phyloP scores from a whole-genome alignment of 2,888 invertebrate genomes.

The Luffia ferchaultella region DNA sequence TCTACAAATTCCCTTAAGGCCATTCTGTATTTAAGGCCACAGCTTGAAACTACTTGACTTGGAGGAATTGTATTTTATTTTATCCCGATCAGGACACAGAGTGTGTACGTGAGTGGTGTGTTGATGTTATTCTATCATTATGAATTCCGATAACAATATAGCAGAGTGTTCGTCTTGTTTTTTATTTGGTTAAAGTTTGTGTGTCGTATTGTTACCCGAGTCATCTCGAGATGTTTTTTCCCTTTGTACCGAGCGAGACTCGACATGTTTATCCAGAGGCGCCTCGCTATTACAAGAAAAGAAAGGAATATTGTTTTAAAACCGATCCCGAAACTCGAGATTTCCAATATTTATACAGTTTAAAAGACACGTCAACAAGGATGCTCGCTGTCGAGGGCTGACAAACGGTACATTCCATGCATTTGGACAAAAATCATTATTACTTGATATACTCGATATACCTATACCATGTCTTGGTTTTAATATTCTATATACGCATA shows the following conservation, averaged over 20 bases:
- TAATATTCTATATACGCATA: too few relatives aligned
- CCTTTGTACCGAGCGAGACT: constrained; percentile 4
- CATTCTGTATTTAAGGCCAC: too few relatives aligned
- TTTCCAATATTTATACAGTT: constrained; percentile 43
- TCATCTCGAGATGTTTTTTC: neutral
- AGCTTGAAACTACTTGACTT: too few relatives aligned
- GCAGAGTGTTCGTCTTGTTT: constrained; percentile 15
- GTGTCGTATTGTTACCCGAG: neutral
- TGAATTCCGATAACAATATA: too few relatives aligned
- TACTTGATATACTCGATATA: too few relatives aligned
- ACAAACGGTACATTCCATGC: constrained; percentile 4
- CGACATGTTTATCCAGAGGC: constrained; percentile 31
- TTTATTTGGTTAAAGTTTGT: constrained; percentile 8
- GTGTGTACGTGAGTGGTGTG: too few relatives aligned
- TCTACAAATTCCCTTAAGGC: too few relatives aligned
- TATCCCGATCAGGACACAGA: too few relatives aligned
- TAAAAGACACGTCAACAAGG: constrained; percentile 47
- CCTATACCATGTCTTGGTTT: too few relatives aligned
- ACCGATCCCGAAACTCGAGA: constrained; percentile 42
- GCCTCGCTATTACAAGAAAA: constrained; percentile 22
- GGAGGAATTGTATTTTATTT: too few relatives aligned
- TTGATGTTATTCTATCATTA: too few relatives aligned
- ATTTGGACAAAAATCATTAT: too few relatives aligned
- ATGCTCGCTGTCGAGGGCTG: constrained; percentile 23
- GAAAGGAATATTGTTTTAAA: constrained; percentile 39